Evolutionary conservation across 2,113 vertebrate genomes (phyloP).

Genomic region (Rhabdornis inornatus): DNA sequence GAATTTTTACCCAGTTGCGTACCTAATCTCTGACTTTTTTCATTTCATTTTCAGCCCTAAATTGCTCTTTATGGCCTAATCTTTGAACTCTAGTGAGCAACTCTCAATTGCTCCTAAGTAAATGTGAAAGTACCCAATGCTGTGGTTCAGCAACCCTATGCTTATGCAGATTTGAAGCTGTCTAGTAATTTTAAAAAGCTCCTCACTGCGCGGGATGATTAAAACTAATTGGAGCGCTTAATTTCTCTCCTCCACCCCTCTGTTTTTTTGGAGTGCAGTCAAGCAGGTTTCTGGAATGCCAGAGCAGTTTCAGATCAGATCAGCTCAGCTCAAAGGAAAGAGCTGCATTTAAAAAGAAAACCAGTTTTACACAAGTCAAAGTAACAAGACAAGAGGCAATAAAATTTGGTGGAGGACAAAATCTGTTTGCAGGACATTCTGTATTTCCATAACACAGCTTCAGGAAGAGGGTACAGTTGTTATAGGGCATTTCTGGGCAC

Average conservation of each 20-base stretch:
- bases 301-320: slow-evolving; percentile 34
- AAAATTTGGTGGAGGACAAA: background rate
- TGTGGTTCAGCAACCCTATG: slow-evolving; percentile 5
- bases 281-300: slow-evolving; percentile 56
- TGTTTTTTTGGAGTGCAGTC: slow-evolving; percentile 48
- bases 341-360: background rate
- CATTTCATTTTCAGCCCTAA: slow-evolving; percentile 1
- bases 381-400: background rate
- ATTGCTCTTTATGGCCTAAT: slow-evolving; percentile 35
- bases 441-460: background rate
- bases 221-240: slow-evolving; percentile 68
- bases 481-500: background rate
- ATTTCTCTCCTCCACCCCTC: slow-evolving; percentile 52
- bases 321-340: slow-evolving; percentile 25
- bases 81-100: slow-evolving; percentile 33
- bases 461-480: background rate
- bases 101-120: slow-evolving; percentile 4
- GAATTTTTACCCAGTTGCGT: slow-evolving; percentile 9
- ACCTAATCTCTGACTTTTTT: background rate
- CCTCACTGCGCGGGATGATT: slow-evolving; percentile 35
- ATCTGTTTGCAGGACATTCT: background rate
- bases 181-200: slow-evolving; percentile 53
- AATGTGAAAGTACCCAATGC: slow-evolving; percentile 11
- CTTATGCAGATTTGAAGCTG: slow-evolving; percentile 51
- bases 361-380: background rate